These are phyloP conservation scores for Calonectris borealis DNA, from an alignment of 2,113 vertebrate species.

Conservation along the genomic window DNA sequence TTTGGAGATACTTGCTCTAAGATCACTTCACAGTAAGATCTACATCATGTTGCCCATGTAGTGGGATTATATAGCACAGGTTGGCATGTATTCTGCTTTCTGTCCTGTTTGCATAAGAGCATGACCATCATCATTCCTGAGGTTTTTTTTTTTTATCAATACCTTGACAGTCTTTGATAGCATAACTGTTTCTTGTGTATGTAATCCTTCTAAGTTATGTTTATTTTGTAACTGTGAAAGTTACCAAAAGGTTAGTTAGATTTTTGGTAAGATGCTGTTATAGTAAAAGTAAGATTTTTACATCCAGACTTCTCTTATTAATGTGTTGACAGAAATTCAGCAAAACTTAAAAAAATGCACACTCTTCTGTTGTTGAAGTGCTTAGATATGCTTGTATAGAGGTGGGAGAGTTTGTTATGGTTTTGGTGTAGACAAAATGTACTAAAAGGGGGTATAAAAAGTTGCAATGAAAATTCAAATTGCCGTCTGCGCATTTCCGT, in stretches of 20 bases:
- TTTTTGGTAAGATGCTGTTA: background rate
- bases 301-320: background rate
- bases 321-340: background rate
- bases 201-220: background rate
- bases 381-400: background rate
- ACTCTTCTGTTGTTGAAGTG: background rate
- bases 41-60: background rate
- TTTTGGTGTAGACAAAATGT: background rate
- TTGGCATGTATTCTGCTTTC: background rate
- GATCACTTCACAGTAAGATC: background rate
- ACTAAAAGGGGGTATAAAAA: constrained; percentile 7
- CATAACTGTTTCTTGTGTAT: background rate
- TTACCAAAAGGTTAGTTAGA: background rate
- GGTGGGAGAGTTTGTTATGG: background rate
- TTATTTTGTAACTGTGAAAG: background rate
- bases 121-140: background rate
- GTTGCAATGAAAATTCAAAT: constrained; percentile 36
- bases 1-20: background rate
- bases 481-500: background rate
- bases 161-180: background rate
- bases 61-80: background rate
- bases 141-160: background rate
- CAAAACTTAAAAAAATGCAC: background rate
- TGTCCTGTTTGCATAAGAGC: background rate
- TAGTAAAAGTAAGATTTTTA: background rate